These are phyloP conservation scores for Plectrocnemia conspersa DNA, from an alignment of 1,140 invertebrate species.

Conservation along the genomic window DNA sequence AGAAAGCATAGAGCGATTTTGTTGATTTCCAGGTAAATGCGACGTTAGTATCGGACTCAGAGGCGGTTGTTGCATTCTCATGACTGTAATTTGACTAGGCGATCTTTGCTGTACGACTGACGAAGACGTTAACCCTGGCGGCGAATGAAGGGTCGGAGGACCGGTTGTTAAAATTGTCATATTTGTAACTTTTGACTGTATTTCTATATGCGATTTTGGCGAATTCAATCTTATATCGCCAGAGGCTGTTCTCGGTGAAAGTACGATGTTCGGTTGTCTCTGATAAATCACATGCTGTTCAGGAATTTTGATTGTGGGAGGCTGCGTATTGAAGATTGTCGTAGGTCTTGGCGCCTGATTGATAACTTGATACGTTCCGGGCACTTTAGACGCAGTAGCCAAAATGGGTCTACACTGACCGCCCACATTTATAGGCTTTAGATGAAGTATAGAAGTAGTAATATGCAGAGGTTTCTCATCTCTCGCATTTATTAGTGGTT, in stretches of 20 bases:
- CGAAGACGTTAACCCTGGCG: slow-evolving; percentile 40
- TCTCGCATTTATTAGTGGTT: slow-evolving; percentile 35
- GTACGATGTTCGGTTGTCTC: slow-evolving; percentile 48
- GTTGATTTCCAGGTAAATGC: slow-evolving; percentile 42
- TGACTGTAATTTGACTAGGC: slow-evolving; percentile 47
- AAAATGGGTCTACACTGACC: slow-evolving; percentile 42
- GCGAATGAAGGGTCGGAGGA: slow-evolving; percentile 41
- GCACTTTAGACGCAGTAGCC: slow-evolving; percentile 39
- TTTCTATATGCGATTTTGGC: slow-evolving; percentile 45
- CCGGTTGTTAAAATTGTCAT: slow-evolving; percentile 45
- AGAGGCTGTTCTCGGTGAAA: slow-evolving; percentile 47
- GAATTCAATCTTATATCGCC: slow-evolving; percentile 44
- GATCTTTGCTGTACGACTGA: slow-evolving; percentile 44
- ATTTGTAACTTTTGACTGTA: slow-evolving; percentile 43
- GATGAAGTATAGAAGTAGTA: slow-evolving; percentile 47
- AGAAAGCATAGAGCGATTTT: slow-evolving; percentile 45
- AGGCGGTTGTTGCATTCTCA: slow-evolving; percentile 50
- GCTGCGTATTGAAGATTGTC: slow-evolving; percentile 47
- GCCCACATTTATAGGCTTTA: slow-evolving; percentile 41
- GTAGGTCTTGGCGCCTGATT: slow-evolving; percentile 46
- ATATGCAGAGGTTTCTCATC: slow-evolving; percentile 47
- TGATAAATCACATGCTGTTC: slow-evolving; percentile 54
- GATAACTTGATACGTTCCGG: slow-evolving; percentile 46
- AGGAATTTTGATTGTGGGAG: slow-evolving; percentile 56
- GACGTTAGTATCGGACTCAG: slow-evolving; percentile 48